Conservation (phyloP, 2,797 vertebrate species). For the Coregonus sp. region DNA sequence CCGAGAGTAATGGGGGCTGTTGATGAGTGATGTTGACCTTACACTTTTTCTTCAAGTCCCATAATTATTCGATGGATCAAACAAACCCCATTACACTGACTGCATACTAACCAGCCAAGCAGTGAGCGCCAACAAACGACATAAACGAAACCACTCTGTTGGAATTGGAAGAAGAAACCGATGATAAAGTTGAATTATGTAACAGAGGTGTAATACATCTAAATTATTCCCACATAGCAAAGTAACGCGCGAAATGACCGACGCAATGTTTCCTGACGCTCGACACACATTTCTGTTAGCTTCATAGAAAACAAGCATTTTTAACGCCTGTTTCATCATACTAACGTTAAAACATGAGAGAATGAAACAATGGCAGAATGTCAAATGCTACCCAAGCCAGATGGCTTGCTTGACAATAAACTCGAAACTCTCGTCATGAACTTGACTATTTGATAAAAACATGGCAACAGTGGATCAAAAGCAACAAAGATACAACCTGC, state of each 20-base stretch:
- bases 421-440: constrained; percentile 62
- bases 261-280: accelerated
- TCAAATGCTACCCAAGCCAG: constrained; percentile 58
- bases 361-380: constrained; percentile 72
- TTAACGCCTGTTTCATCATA: neutral
- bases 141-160: neutral
- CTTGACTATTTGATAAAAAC: constrained; percentile 53
- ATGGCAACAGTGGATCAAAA: neutral
- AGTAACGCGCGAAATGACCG: neutral
- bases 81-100: neutral
- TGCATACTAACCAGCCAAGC: neutral
- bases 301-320: constrained; percentile 13
- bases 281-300: accelerated
- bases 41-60: constrained; percentile 53
- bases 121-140: neutral
- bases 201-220: neutral
- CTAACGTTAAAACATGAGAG: constrained; percentile 38
- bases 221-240: neutral
- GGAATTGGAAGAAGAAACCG: neutral
- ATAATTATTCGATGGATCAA: constrained; percentile 40
- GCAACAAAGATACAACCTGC: neutral
- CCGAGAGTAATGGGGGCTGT: constrained; percentile 57
- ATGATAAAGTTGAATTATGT: constrained; percentile 47
- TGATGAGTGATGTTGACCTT: constrained; percentile 68
- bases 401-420: constrained; percentile 74